phyloP scores from a whole-genome alignment of 2,113 vertebrate genomes.

The Coreoperca whiteheadi region DNA sequence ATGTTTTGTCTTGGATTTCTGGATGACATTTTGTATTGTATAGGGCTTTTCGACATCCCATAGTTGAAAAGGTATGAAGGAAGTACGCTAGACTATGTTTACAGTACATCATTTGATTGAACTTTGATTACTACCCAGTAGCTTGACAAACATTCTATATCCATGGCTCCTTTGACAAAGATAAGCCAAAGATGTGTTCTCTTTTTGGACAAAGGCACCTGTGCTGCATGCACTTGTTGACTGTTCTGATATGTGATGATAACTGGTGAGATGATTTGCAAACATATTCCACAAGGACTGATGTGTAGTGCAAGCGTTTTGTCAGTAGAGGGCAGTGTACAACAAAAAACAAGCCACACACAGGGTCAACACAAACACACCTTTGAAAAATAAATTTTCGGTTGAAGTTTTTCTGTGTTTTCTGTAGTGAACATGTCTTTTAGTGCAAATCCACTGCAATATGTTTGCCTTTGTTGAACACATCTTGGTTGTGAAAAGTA shows the following conservation, averaged over 20 bases:
- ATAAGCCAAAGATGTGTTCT: not conserved
- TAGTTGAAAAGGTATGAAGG: no score
- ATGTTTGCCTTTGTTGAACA: not conserved
- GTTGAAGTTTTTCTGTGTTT: no score
- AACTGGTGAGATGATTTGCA: not conserved
- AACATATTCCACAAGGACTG: not conserved
- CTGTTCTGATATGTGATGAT: not conserved
- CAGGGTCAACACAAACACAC: not conserved
- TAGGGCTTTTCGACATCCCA: not conserved
- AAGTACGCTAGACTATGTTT: no score
- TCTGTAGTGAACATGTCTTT: not conserved
- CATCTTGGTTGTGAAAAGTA: not conserved
- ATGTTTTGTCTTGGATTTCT: not conserved
- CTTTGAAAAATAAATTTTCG: not conserved
- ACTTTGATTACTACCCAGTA: not conserved
- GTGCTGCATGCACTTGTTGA: not conserved
- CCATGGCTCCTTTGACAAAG: not conserved
- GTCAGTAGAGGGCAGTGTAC: conserved; percentile 58
- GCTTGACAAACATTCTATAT: not conserved
- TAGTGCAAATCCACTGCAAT: not conserved
- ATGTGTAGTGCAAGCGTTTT: not conserved
- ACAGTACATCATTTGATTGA: no score
- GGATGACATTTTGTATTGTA: not conserved
- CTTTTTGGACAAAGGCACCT: not conserved
- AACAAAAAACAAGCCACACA: conserved; percentile 12